Percentiles rank a stretch among this genome's conserved stretches.
phyloP scores from a whole-genome alignment of 2,797 vertebrate species.

The Thunnus albacares region DNA sequence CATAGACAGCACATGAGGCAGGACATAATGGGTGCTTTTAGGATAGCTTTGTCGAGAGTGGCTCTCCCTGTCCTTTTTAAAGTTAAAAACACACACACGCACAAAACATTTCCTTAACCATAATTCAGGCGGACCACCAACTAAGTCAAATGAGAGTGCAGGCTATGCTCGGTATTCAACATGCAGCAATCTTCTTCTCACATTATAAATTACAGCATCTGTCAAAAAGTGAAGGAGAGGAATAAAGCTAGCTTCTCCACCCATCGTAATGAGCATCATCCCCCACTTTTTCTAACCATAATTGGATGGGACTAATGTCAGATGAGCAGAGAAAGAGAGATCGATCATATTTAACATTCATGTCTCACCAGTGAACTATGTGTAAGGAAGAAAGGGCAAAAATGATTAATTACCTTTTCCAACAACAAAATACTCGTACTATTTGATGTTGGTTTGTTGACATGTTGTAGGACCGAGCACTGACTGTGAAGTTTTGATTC shows the following conservation, averaged over 20 bases:
- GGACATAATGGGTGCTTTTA: conserved; percentile 80
- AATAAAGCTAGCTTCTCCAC: conserved; percentile 69
- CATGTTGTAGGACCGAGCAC: conserved; percentile 38
- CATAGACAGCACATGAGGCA: conserved; percentile 80
- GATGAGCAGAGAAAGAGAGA: conserved; percentile 53
- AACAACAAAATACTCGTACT: conserved; percentile 29
- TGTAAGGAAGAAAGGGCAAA: conserved; percentile 10
- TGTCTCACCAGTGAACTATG: conserved; percentile 21
- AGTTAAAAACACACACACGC: conserved; percentile 76
- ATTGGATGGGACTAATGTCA: conserved; percentile 74
- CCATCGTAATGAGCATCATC: conserved; percentile 73
- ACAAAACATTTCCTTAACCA: conserved; percentile 78
- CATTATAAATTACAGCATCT: conserved; percentile 67
- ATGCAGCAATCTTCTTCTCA: conserved; percentile 58
- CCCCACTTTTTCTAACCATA: conserved; percentile 69
- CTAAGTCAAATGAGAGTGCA: conserved; percentile 62
- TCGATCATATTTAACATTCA: conserved; percentile 42
- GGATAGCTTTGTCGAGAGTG: conserved; percentile 73
- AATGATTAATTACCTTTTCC: conserved; percentile 48
- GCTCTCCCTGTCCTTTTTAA: conserved; percentile 65
- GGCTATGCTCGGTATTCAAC: conserved; percentile 61
- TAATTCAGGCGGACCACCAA: conserved; percentile 78
- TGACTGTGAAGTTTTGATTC: conserved; percentile 59
- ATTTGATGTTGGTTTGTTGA: conserved; percentile 55
- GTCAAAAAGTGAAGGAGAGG: conserved; percentile 67